Evolutionary conservation across 2,797 vertebrate species (phyloP).

Genomic region (Naso thynnoides): DNA sequence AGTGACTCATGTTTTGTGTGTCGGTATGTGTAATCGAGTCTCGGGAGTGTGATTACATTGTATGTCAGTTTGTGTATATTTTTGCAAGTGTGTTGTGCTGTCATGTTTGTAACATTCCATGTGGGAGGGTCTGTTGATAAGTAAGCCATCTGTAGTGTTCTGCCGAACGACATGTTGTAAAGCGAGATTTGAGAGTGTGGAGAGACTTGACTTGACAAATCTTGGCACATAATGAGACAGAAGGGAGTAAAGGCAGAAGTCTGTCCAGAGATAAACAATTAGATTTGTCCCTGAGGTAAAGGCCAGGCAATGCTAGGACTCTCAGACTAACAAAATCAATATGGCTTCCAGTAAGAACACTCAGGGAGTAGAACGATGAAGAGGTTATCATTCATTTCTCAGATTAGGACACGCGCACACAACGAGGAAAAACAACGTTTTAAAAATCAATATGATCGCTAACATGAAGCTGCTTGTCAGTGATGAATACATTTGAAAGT

Average conservation of each 20-base stretch:
- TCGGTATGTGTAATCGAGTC: slow-evolving; percentile 69
- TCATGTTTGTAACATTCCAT: slow-evolving; percentile 88
- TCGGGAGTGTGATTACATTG: slow-evolving; percentile 79
- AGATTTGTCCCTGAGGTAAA: slow-evolving; percentile 89
- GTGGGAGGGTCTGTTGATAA: slow-evolving; percentile 89
- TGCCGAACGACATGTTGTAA: slow-evolving; percentile 87
- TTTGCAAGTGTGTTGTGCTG: slow-evolving; percentile 86
- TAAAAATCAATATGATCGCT: slow-evolving; percentile 77
- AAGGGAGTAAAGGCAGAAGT: slow-evolving; percentile 89
- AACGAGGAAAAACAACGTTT: slow-evolving; percentile 69
- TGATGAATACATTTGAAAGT: slow-evolving; percentile 62
- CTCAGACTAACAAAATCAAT: slow-evolving; percentile 88
- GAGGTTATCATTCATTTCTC: slow-evolving; percentile 87
- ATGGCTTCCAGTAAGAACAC: slow-evolving; percentile 86
- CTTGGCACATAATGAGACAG: slow-evolving; percentile 91
- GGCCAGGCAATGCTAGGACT: slow-evolving; percentile 86
- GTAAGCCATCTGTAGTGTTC: slow-evolving; percentile 91
- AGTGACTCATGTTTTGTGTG: slow-evolving; percentile 74
- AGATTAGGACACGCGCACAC: slow-evolving; percentile 80
- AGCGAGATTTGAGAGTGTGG: slow-evolving; percentile 87
- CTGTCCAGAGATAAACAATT: slow-evolving; percentile 92
- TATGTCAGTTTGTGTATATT: slow-evolving; percentile 84
- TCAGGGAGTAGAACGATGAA: slow-evolving; percentile 83
- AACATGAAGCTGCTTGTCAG: slow-evolving; percentile 59
- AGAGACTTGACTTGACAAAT: slow-evolving; percentile 90